Conservation (phyloP, 2,113 vertebrate genomes). For the Bombycilla garrulus region DNA sequence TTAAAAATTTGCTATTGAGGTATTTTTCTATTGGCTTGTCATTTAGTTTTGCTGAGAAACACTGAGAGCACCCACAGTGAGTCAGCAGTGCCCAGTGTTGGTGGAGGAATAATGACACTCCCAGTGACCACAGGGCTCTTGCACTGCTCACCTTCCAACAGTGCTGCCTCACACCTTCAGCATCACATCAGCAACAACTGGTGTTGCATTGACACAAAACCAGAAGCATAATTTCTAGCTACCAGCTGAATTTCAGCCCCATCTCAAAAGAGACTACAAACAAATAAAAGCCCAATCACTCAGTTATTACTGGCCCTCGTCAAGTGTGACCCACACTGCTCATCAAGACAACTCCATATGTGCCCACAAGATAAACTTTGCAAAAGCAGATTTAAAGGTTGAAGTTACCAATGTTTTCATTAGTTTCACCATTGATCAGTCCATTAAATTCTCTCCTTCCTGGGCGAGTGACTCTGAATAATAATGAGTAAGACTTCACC, state of each 20-base stretch:
- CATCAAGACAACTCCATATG: rapidly evolving
- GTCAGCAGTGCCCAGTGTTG: not conserved
- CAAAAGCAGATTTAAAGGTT: not conserved
- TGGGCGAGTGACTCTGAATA: slow-evolving; percentile 94
- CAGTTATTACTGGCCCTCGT: not conserved
- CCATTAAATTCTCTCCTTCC: slow-evolving; percentile 88
- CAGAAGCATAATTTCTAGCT: not conserved
- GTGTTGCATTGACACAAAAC: not conserved
- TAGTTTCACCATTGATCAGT: slow-evolving; percentile 90
- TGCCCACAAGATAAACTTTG: not conserved
- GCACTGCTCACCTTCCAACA: not conserved
- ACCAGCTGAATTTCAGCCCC: not conserved
- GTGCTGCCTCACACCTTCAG: not conserved
- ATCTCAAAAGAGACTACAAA: not conserved
- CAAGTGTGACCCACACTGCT: not conserved
- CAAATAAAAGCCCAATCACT: not conserved
- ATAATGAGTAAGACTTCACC: slow-evolving; percentile 98
- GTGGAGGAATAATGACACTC: not conserved
- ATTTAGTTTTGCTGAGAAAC: not conserved
- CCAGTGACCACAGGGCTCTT: not conserved
- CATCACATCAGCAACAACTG: rapidly evolving
- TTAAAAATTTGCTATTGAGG: not conserved
- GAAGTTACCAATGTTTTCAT: slow-evolving; percentile 92
- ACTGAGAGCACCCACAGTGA: not conserved
- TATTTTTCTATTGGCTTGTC: not conserved